Conservation (phyloP, 2,888 invertebrate genomes). For the Drosophila setosimentum region DNA sequence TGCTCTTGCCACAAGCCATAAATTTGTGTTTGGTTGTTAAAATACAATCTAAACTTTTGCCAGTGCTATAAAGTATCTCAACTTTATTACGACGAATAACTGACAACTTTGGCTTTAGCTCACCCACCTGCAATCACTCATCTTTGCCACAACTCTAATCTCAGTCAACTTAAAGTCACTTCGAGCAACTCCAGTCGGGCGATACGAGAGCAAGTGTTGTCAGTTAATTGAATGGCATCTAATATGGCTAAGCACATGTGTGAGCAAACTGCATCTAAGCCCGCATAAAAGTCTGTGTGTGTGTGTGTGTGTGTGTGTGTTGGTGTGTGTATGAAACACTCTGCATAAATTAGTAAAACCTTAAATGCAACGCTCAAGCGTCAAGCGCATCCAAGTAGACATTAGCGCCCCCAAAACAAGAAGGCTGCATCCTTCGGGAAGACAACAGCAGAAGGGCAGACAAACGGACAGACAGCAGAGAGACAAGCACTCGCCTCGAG, state of each 20-base stretch:
- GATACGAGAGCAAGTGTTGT: conserved; percentile 43
- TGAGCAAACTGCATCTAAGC: conserved; percentile 1
- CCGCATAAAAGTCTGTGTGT: conserved; percentile 24
- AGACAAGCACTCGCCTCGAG: conserved; percentile 49
- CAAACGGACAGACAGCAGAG: background rate
- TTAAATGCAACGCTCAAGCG: conserved; percentile 57
- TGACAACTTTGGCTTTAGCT: background rate
- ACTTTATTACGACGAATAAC: background rate
- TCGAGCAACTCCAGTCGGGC: conserved; percentile 1
- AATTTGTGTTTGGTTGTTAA: background rate
- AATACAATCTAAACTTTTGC: background rate
- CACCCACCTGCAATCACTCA: background rate
- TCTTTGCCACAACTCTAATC: conserved; percentile 4
- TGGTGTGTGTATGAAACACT: conserved; percentile 43
- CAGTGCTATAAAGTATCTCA: background rate
- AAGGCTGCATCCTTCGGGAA: background rate
- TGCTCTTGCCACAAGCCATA: conserved; percentile 21
- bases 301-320: conserved; percentile 24
- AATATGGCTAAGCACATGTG: conserved; percentile 21
- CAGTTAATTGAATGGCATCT: conserved; percentile 57
- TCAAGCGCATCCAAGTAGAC: conserved; percentile 62
- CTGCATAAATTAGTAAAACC: conserved; percentile 68
- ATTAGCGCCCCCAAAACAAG: conserved; percentile 50
- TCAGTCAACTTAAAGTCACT: conserved; percentile 6
- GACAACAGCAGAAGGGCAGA: background rate